A percentile compares a stretch with the other conserved stretches of the same genome.
These are phyloP conservation scores for Ryuthela nishihirai DNA, from an alignment of 2,888 invertebrate genomes.

Conservation along the genomic window DNA sequence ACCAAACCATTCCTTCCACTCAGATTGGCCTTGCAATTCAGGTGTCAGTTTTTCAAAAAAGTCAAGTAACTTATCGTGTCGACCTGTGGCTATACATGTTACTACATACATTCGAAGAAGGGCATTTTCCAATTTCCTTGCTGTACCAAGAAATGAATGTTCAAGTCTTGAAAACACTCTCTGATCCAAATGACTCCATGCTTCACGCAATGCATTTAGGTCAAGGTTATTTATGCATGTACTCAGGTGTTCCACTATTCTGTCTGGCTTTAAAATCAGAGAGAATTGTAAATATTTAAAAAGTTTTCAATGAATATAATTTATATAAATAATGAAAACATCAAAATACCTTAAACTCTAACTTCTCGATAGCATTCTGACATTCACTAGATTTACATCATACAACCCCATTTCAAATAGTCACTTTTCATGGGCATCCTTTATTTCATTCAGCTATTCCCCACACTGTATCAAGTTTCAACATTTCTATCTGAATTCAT, in stretches of 20 bases:
- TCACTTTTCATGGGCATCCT: no score
- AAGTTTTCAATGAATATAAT: neutral
- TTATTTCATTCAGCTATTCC: no score
- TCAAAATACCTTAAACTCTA: no score
- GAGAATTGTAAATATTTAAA: no score
- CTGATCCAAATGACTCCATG: slow-evolving; percentile 84
- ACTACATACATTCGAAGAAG: slow-evolving; percentile 85
- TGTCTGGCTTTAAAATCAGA: slow-evolving; percentile 59
- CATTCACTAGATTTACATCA: no score
- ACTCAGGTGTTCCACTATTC: slow-evolving; percentile 75
- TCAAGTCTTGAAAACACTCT: slow-evolving; percentile 84
- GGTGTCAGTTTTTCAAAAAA: slow-evolving; percentile 83
- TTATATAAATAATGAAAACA: no score
- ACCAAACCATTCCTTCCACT: slow-evolving; percentile 99
- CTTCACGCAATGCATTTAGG: slow-evolving; percentile 70
- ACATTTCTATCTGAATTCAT: no score
- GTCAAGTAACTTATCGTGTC: slow-evolving; percentile 79
- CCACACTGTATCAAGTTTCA: no score
- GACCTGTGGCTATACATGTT: slow-evolving; percentile 74
- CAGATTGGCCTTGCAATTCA: slow-evolving; percentile 79
- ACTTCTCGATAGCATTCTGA: no score
- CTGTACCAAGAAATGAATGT: slow-evolving; percentile 69
- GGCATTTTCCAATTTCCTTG: slow-evolving; percentile 78
- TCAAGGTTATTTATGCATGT: slow-evolving; percentile 72
- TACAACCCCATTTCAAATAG: no score